A percentile compares a stretch with the other conserved stretches of the same genome.
These are phyloP conservation scores for Dromiciops gliroides DNA, from an alignment of 2,113 vertebrate species.

Conservation along the genomic window DNA sequence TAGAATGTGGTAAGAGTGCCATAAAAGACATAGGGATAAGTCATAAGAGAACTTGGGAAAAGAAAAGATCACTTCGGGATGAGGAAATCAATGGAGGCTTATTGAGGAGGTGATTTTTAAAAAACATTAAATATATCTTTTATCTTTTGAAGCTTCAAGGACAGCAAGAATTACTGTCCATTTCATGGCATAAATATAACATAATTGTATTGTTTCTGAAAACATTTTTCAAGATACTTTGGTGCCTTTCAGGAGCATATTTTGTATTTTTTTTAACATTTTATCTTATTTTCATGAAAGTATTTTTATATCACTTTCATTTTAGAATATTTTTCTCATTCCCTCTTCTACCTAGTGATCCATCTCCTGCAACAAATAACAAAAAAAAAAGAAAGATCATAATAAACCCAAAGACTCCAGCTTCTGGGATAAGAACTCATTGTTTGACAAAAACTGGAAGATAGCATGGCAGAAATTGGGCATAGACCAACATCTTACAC, in stretches of 20 bases:
- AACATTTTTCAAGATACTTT: not conserved
- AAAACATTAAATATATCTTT: not conserved
- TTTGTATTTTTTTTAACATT: not conserved
- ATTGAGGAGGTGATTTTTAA: not conserved
- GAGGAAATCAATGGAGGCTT: not conserved
- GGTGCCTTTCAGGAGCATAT: not conserved
- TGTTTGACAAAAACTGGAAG: no score
- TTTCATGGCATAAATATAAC: not conserved
- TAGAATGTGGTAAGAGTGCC: not conserved
- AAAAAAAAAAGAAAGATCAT: not conserved
- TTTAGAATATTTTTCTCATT: not conserved
- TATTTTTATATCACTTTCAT: not conserved
- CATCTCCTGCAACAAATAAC: not conserved
- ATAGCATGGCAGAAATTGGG: no score
- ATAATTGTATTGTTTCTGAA: not conserved
- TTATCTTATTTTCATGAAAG: not conserved
- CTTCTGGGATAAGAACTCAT: no score
- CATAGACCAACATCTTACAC: no score
- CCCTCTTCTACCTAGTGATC: not conserved
- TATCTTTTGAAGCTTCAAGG: not conserved
- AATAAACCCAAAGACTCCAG: no score
- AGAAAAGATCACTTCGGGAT: not conserved
- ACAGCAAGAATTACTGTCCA: not conserved
- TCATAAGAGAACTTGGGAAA: not conserved
- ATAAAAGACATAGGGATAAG: not conserved